Conservation (phyloP, 2,797 vertebrate genomes). For the Pteronotus mesoamericanus region DNA sequence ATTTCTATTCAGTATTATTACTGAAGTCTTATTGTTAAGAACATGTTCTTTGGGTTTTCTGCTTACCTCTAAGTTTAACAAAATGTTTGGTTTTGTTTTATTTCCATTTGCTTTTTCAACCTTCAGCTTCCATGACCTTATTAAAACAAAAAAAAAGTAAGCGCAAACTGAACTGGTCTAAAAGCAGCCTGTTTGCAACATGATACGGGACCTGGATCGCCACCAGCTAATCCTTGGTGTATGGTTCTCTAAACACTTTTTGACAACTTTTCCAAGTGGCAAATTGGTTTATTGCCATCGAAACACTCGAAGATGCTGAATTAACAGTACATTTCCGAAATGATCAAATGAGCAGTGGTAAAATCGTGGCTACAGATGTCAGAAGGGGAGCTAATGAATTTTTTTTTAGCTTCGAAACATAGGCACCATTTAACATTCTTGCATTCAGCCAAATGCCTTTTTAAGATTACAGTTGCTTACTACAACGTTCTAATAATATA, state of each 20-base stretch:
- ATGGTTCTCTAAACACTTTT: constrained; percentile 51
- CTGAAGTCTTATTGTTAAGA: constrained; percentile 35
- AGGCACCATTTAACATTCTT: neutral
- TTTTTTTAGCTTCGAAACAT: neutral
- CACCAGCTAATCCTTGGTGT: constrained; percentile 43
- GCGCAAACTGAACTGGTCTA: constrained; percentile 35
- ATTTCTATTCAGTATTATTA: constrained; percentile 26
- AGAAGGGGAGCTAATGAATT: neutral
- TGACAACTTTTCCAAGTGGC: constrained; percentile 62
- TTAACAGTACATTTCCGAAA: constrained; percentile 3
- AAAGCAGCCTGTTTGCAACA: constrained; percentile 61
- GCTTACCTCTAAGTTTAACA: constrained; percentile 44
- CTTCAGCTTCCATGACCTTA: constrained; percentile 56
- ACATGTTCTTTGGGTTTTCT: constrained; percentile 38
- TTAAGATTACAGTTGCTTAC: neutral
- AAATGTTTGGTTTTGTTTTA: neutral
- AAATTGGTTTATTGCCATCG: constrained; percentile 56
- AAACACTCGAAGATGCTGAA: neutral
- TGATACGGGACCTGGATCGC: constrained; percentile 26
- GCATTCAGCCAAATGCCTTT: neutral
- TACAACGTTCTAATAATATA: neutral
- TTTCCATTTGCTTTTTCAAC: constrained; percentile 49
- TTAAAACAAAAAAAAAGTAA: constrained; percentile 36
- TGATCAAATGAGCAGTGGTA: neutral
- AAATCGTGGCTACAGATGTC: neutral